Evolutionary conservation across 1,140 invertebrate species (phyloP), one percentile per base, ranked within the genome.

Genomic region (Physella acuta): DNA sequence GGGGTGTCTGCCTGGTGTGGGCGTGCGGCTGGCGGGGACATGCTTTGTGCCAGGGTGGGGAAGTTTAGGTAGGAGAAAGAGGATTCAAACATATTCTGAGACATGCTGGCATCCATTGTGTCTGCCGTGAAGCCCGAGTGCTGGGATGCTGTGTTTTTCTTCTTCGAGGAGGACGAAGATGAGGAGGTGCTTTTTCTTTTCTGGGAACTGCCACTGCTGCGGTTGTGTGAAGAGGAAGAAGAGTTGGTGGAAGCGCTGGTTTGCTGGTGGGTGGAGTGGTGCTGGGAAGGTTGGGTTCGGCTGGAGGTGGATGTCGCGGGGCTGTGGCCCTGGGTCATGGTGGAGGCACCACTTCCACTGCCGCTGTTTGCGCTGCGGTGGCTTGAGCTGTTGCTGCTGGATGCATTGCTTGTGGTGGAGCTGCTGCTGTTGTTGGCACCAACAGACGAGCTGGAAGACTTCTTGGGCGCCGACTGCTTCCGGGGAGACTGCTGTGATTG

Each of bases 31-130:
- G 78, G 76, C 44, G 82, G 81, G 17, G 82, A 82, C 51, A 82
- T 73, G 80, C 74, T 66, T 76, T 72, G 70, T 52, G 72, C 51
- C 56, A 81, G 79, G 31, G 82, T 78, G 31, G 82, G 79, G 66
- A 83, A 77, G 66, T 81, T 79, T 52, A 80, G 75, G 60, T 79
- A 80, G 20, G 78, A 66, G 51, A 80, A 75, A 62, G 78, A 78
- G 11, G 78, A 67, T 30, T 85, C 83, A 76, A 85, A 85, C 51
- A 84, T 82, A 58, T 44, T 66, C 53, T 79, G 75, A 14, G 75
- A 76, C 66, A 80, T 72, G 59, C 77, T 78, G 30, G 77, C 70
- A 55, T 84, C 80, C 61, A 83, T 78, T 30, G 31, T 20, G 39
- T 80, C 78, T 36, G 68, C 71, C 31, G 73, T 75, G 65, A 69